These are phyloP conservation scores for Emydura subglobosa DNA, from an alignment of 2,113 vertebrate species.

Conservation along the genomic window DNA sequence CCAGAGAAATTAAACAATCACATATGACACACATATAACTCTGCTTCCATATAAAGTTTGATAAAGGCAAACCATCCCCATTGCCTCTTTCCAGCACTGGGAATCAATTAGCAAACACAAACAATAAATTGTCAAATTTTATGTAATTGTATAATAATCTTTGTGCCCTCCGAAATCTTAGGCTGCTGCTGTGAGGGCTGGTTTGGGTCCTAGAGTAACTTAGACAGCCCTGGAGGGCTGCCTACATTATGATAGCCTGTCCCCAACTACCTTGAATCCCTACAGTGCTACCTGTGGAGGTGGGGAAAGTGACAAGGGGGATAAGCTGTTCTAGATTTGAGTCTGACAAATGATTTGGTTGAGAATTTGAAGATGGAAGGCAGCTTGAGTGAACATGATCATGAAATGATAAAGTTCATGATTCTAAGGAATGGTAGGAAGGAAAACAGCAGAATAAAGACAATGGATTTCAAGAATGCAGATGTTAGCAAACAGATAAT, in stretches of 20 bases:
- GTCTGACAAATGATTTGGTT: not conserved
- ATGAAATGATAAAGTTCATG: too few relatives aligned
- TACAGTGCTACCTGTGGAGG: not conserved
- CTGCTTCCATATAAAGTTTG: not conserved
- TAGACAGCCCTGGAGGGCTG: not conserved
- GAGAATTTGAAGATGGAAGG: not conserved
- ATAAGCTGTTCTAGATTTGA: too few relatives aligned
- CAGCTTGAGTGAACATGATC: too few relatives aligned
- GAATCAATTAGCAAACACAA: not conserved
- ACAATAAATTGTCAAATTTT: not conserved
- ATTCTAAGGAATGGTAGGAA: too few relatives aligned
- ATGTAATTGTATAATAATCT: not conserved
- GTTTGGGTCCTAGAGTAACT: not conserved
- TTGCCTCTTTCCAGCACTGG: not conserved
- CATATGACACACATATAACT: not conserved
- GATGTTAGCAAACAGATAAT: too few relatives aligned
- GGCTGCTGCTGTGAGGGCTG: not conserved
- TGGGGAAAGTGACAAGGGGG: not conserved
- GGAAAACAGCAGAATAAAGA: too few relatives aligned
- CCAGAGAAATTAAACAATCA: not conserved
- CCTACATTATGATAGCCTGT: not conserved
- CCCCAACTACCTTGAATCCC: not conserved
- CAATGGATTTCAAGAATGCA: too few relatives aligned
- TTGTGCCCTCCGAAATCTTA: not conserved
- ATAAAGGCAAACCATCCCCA: not conserved